Base-by-base conservation (phyloP, 2,797 vertebrate species). In the Aulostomus chinensis region DNA sequence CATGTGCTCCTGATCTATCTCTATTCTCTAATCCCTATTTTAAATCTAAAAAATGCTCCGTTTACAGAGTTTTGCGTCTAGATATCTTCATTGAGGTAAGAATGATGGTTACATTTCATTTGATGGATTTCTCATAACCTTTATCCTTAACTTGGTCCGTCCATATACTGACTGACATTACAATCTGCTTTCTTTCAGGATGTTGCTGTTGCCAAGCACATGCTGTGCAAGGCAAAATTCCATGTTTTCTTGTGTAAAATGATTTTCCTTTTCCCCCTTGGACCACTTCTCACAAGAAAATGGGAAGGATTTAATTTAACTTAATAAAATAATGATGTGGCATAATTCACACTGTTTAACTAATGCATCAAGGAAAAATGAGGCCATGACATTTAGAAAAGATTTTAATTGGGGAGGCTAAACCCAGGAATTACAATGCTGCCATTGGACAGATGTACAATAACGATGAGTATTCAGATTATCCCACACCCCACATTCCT, bases 51-150 rank as follows among this genome's bases (percentile, higher is more conserved):
- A 18, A 0, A 25, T 4, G 20, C 0, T 72, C 9, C 12, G 6
- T 54, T 76, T 50, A 20, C 68, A 83, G 80, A 56, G 40, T 41
- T 60, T 28, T 83, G 78, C 43, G 3, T 5, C 28, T 80, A 66
- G 65, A 30, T 3, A 3, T 29, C 2, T 5, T 52, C 28, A 45
- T 4, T 7, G 11, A 59, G 69, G 74, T 71, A 40, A 7, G 60
- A 9, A 18, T 0, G 0, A 4, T 13, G 10, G 28, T 37, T n/a
- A 16, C 2, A 10, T 7, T 8, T 20, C 4, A 34, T 30, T 4
- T 2, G 13, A 25, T 25, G 2, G 1, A 25, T 25, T 18, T 43
- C 3, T 32, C 1, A n/a, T n/a, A n/a, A n/a, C n/a, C n/a, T n/a
- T n/a, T n/a, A n/a, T 16, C 21, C 56, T 38, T 3, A 16, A 24